Evolutionary conservation across 2,113 vertebrate species (phyloP).

Genomic region (Vireo altiloquus): DNA sequence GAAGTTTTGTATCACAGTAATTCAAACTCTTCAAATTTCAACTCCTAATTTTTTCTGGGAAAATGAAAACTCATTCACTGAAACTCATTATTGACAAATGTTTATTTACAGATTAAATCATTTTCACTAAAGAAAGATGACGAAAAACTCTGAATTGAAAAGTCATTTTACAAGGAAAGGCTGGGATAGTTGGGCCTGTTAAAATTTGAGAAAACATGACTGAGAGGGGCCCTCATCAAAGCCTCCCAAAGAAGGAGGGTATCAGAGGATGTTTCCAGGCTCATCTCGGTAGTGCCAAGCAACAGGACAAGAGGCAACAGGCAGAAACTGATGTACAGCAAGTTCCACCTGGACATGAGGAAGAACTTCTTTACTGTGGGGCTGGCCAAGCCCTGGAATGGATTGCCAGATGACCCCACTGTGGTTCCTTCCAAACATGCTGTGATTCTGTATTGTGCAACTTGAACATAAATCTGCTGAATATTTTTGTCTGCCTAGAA

Average conservation of each 20-base stretch:
- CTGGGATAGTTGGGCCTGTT: not conserved
- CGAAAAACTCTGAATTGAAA: not conserved
- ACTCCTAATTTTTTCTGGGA: not conserved
- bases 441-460: not conserved
- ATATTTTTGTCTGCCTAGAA: not conserved
- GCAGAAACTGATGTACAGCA: not conserved
- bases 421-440: not conserved
- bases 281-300: not conserved
- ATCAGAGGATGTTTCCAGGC: not conserved
- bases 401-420: not conserved
- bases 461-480: not conserved
- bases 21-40: not conserved
- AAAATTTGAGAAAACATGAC: not conserved
- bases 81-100: not conserved
- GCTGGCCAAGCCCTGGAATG: not conserved
- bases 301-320: not conserved
- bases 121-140: not conserved
- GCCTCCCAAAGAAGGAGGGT: not conserved
- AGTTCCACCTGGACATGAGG: not conserved
- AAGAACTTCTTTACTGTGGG: not conserved
- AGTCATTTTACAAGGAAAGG: not conserved
- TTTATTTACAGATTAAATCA: not conserved
- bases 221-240: not conserved
- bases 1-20: not conserved
- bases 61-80: not conserved